phyloP scores from a whole-genome alignment of 2,797 vertebrate genomes.

The Sphenodon punctatus region DNA sequence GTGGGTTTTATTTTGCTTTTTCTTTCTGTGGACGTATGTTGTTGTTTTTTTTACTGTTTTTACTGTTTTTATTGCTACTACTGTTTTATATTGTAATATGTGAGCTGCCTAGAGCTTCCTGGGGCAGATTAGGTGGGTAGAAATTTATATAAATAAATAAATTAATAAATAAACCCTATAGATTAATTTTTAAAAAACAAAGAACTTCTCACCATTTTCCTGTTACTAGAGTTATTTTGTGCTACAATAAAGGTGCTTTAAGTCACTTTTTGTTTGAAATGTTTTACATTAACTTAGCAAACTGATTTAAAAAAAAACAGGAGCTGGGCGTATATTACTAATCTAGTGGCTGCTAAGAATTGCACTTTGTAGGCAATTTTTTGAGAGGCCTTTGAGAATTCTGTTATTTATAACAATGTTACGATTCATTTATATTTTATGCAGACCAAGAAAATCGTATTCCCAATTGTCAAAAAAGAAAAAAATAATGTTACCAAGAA shows the following conservation, averaged over 20 bases:
- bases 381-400: constrained; percentile 55
- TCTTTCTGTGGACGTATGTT: too few species aligned
- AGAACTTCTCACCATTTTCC: not conserved
- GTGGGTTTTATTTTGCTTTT: too few species aligned
- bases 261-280: not conserved
- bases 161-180: too few species aligned
- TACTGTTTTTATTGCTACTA: too few species aligned
- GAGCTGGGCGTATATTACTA: constrained; percentile 40
- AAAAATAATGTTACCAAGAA: constrained; percentile 15
- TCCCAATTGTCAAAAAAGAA: constrained; percentile 22
- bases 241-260: not conserved
- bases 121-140: too few species aligned
- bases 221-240: not conserved
- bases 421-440: constrained; percentile 65
- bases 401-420: constrained; percentile 56
- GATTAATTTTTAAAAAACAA: not conserved
- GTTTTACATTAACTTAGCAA: constrained; percentile 23
- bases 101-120: too few species aligned
- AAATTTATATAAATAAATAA: too few species aligned
- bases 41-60: too few species aligned
- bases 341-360: constrained; percentile 41
- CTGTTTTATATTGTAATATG: too few species aligned
- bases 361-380: constrained; percentile 64
- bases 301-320: constrained; percentile 22
- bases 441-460: constrained; percentile 36